Conservation (phyloP, 2,888 invertebrate genomes). For the Acanthopleura granulata region DNA sequence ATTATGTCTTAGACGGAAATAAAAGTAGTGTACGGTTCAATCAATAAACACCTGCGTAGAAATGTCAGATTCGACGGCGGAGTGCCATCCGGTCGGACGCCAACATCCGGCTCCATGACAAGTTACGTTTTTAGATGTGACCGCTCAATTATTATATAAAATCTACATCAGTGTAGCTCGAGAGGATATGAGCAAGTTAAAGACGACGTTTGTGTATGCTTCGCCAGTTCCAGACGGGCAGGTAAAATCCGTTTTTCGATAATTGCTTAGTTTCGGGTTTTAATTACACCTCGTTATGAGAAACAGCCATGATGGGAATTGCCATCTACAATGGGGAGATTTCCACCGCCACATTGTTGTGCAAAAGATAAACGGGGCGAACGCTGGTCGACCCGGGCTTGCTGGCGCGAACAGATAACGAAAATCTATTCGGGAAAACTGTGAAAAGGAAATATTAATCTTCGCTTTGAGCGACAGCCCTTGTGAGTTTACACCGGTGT, state of each 20-base stretch:
- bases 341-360: background rate
- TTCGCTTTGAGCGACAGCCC: no score
- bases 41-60: no score
- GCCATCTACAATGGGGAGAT: background rate
- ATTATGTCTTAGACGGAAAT: no score
- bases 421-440: background rate
- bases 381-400: background rate
- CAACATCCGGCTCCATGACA: background rate
- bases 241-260: background rate
- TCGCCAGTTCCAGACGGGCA: no score
- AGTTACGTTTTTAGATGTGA: background rate
- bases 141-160: no score
- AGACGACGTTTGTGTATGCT: no score
- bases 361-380: background rate
- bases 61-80: no score
- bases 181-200: no score
- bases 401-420: background rate
- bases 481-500: no score
- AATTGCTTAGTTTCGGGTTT: background rate
- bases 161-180: no score
- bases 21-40: no score
- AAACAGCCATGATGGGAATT: background rate
- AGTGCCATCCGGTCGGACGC: background rate
- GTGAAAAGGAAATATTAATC: no score
- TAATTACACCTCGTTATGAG: conserved; percentile 1